phyloP scores from a whole-genome alignment of 64 coral and sea anemone genomes.

The Pocillopora verrucosa region DNA sequence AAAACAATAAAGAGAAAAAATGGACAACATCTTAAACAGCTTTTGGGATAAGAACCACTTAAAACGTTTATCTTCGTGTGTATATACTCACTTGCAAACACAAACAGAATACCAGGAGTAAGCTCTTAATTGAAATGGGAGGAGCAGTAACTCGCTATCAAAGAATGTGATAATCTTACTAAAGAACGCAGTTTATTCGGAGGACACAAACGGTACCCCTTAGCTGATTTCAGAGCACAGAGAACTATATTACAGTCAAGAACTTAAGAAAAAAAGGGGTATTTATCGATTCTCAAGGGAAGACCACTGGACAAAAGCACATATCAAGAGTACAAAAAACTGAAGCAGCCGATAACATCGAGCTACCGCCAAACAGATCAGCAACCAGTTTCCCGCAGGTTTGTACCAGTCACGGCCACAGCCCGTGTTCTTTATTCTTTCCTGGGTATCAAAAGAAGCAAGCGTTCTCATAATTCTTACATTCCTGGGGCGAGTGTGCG shows the following conservation, averaged over 20 bases:
- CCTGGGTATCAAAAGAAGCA: slow-evolving; percentile 20
- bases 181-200: too few relatives aligned
- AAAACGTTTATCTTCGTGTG: too few relatives aligned
- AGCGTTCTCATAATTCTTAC: slow-evolving; percentile 16
- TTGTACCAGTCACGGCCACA: slow-evolving; percentile 27
- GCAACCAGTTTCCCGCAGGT: slow-evolving; percentile 8
- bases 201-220: too few relatives aligned
- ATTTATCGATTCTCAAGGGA: background rate
- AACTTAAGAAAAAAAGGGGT: too few relatives aligned
- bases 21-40: too few relatives aligned
- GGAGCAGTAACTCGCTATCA: background rate
- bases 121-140: background rate
- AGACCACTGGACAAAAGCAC: background rate
- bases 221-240: too few relatives aligned
- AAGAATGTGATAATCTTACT: background rate
- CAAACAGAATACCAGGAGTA: background rate
- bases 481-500: slow-evolving; percentile 34
- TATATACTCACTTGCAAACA: too few relatives aligned
- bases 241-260: too few relatives aligned
- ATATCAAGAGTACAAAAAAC: background rate
- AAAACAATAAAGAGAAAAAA: too few relatives aligned
- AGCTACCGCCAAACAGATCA: background rate
- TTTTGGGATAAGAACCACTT: too few relatives aligned
- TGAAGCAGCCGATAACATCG: background rate
- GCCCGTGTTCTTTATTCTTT: slow-evolving; percentile 36